Percentiles rank a stretch among this genome's conserved stretches.
These are phyloP conservation scores for Melanogrammus aeglefinus DNA, from an alignment of 2,797 vertebrate species.

Conservation along the genomic window DNA sequence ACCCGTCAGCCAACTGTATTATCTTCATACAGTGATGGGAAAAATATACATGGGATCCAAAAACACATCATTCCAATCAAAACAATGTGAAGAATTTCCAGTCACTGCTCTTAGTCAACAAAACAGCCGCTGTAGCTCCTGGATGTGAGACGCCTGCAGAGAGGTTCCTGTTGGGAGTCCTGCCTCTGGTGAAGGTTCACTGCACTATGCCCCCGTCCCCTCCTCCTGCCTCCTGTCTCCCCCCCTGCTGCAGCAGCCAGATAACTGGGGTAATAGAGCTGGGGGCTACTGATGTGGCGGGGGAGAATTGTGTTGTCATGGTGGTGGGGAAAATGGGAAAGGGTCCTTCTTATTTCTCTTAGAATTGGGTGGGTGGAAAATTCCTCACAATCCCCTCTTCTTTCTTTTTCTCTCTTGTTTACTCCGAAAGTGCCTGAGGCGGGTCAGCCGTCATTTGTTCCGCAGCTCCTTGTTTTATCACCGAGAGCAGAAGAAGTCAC, in stretches of 20 bases:
- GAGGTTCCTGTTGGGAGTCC: constrained; percentile 21
- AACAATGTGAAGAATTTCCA: constrained; percentile 19
- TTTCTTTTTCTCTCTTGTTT: not conserved
- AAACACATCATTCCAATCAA: constrained; percentile 7
- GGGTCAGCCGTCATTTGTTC: no score
- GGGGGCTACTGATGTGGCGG: constrained; percentile 11
- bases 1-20: not conserved
- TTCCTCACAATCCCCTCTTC: constrained; percentile 1
- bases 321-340: constrained; percentile 7
- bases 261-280: constrained; percentile 44
- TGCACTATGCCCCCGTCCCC: constrained; percentile 1
- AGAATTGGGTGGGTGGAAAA: constrained; percentile 15
- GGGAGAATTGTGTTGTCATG: no score
- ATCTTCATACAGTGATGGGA: not conserved
- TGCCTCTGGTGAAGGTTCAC: constrained; percentile 12
- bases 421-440: not conserved
- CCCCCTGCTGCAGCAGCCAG: constrained; percentile 33
- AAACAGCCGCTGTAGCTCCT: no score
- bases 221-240: constrained; percentile 30
- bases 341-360: not conserved
- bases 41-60: not conserved
- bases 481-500: not conserved
- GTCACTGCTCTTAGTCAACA: constrained; percentile 2
- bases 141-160: constrained; percentile 7
- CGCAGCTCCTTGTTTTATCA: not conserved